A percentile compares a stretch with the other conserved stretches of the same genome.
These are phyloP conservation scores for Macrosiphum euphorbiae DNA, from an alignment of 2,888 invertebrate genomes.

Conservation along the genomic window DNA sequence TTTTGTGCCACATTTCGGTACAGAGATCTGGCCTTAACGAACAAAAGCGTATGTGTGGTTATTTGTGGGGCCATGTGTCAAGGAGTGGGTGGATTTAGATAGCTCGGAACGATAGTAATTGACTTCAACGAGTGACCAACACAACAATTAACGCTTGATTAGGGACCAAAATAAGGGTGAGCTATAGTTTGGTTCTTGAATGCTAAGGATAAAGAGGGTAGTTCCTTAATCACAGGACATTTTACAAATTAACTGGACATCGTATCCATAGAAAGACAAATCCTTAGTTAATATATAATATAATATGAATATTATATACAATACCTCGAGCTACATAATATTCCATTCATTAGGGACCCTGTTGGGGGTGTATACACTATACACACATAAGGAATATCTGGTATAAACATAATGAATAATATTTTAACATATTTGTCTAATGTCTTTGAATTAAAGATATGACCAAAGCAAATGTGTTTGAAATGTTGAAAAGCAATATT, in stretches of 20 bases:
- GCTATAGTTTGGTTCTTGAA: not conserved
- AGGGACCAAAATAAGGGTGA: slow-evolving; percentile 6
- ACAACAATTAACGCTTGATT: slow-evolving; percentile 25
- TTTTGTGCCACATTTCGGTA: not conserved
- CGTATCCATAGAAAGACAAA: not conserved
- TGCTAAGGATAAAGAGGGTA: not conserved
- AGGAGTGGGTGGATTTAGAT: not conserved
- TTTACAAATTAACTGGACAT: not conserved
- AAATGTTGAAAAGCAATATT: not conserved
- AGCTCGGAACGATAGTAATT: not conserved
- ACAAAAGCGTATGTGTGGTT: not conserved
- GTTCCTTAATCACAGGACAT: not conserved
- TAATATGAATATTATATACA: not conserved
- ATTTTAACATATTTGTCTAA: not conserved
- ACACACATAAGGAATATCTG: not conserved
- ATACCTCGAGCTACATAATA: not conserved
- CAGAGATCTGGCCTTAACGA: not conserved
- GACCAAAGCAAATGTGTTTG: not conserved
- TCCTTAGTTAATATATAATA: not conserved
- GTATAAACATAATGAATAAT: not conserved
- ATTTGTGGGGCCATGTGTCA: not conserved
- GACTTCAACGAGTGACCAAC: not conserved
- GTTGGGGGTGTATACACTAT: not conserved
- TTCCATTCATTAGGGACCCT: not conserved
- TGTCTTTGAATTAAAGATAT: not conserved